phyloP scores from a whole-genome alignment of 92 coral and sea anemone species.

The Zoanthus solanderi region DNA sequence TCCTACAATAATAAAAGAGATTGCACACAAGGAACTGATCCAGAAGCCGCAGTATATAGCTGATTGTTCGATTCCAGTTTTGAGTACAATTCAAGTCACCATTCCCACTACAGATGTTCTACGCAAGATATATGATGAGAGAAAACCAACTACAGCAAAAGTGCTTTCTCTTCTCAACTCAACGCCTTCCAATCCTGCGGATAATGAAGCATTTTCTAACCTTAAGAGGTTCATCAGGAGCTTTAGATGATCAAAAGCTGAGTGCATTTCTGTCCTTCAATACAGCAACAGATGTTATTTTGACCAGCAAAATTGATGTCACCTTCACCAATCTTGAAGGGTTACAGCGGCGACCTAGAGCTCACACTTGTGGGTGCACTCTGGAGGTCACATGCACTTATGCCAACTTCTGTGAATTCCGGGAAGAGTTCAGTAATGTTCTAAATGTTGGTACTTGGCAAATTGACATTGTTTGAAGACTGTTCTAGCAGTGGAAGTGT shows the following conservation, averaged over 20 bases:
- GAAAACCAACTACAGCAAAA: conserved; percentile 52
- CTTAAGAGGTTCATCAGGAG: conserved; percentile 45
- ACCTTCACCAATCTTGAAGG: conserved; percentile 28
- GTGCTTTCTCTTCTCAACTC: conserved; percentile 38
- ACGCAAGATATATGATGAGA: conserved; percentile 20
- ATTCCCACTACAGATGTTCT: conserved; percentile 23
- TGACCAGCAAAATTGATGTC: conserved; percentile 30
- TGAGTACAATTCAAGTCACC: conserved; percentile 10
- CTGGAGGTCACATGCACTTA: conserved; percentile 21
- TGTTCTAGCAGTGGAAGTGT: conserved; percentile 33
- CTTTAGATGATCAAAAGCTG: conserved; percentile 51
- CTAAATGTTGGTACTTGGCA: conserved; percentile 37
- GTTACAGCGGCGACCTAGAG: conserved; percentile 34
- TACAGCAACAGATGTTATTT: conserved; percentile 45
- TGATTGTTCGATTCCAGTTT: conserved; percentile 43
- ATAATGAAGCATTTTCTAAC: conserved; percentile 35
- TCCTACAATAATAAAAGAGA: conserved; percentile 27
- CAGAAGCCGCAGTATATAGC: conserved; percentile 51
- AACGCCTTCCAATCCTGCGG: conserved; percentile 38
- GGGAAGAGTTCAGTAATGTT: conserved; percentile 24
- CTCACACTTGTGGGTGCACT: conserved; percentile 35
- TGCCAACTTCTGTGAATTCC: conserved; percentile 30
- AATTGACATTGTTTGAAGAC: conserved; percentile 34
- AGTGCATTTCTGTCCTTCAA: conserved; percentile 44
- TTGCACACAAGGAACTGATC: conserved; percentile 53